Conservation (phyloP, 2,797 vertebrate species). For the Semotilus atromaculatus region DNA sequence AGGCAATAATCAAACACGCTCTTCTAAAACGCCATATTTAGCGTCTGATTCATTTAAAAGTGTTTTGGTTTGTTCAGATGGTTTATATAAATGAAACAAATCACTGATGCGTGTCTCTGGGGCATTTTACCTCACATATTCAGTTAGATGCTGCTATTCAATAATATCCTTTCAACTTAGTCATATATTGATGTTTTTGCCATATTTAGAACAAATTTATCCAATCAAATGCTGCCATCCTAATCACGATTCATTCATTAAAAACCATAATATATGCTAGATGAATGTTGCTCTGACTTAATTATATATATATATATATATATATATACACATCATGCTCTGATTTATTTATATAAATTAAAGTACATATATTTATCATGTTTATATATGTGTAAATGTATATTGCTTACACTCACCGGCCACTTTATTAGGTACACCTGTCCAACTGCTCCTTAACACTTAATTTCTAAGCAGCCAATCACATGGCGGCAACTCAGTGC, state of each 20-base stretch:
- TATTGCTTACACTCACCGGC: too few species aligned
- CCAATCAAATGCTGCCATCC: neutral
- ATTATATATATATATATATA: too few species aligned
- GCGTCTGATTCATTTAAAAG: neutral
- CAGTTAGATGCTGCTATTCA: neutral
- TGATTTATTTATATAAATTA: too few species aligned
- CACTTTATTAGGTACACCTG: too few species aligned
- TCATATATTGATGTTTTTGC: neutral
- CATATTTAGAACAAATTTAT: neutral
- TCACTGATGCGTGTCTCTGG: neutral
- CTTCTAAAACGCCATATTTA: neutral
- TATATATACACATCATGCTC: too few species aligned
- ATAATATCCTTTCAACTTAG: too few species aligned
- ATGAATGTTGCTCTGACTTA: too few species aligned
- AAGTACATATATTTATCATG: neutral
- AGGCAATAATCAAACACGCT: neutral
- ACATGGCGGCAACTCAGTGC: too few species aligned
- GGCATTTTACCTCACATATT: neutral
- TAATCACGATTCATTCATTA: neutral
- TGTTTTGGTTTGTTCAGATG: conserved; percentile 3
- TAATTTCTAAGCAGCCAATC: too few species aligned
- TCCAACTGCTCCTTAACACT: too few species aligned
- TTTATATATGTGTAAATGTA: neutral
- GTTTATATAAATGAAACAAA: neutral
- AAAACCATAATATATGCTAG: neutral